phyloP scores from a whole-genome alignment of 2,113 vertebrate species.

The Carlito syrichta region DNA sequence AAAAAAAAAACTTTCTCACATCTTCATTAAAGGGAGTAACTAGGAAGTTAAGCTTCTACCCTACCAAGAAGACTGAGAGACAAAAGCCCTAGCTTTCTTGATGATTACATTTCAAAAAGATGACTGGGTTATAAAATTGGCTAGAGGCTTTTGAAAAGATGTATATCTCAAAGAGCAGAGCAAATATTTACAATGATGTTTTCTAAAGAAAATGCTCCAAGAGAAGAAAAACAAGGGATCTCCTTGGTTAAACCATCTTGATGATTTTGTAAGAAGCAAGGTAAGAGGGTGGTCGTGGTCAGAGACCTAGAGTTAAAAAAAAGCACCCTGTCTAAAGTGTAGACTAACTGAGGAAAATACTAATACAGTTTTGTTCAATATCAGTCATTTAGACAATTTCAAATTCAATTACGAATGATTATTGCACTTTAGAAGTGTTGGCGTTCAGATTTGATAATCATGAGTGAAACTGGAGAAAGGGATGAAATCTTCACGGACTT shows the following conservation, averaged over 20 bases:
- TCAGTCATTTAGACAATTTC: neutral
- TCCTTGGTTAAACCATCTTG: neutral
- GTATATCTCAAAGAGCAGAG: neutral
- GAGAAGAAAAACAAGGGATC: neutral
- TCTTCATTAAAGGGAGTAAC: neutral
- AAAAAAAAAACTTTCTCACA: neutral
- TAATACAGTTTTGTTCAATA: neutral
- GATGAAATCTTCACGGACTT: neutral
- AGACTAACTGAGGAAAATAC: neutral
- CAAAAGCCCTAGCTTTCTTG: neutral
- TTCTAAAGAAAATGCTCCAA: neutral
- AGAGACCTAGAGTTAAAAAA: neutral
- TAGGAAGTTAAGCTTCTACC: neutral
- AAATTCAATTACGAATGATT: neutral
- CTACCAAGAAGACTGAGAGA: neutral
- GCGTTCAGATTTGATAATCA: neutral
- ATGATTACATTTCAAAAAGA: neutral
- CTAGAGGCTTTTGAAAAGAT: neutral
- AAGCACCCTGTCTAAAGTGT: neutral
- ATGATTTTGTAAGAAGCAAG: neutral
- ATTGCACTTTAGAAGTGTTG: neutral
- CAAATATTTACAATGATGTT: neutral
- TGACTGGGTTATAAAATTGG: neutral
- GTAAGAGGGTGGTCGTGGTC: neutral
- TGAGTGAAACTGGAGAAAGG: neutral